Conservation (phyloP, 2,888 invertebrate genomes). For the Diplolepis rosae region DNA sequence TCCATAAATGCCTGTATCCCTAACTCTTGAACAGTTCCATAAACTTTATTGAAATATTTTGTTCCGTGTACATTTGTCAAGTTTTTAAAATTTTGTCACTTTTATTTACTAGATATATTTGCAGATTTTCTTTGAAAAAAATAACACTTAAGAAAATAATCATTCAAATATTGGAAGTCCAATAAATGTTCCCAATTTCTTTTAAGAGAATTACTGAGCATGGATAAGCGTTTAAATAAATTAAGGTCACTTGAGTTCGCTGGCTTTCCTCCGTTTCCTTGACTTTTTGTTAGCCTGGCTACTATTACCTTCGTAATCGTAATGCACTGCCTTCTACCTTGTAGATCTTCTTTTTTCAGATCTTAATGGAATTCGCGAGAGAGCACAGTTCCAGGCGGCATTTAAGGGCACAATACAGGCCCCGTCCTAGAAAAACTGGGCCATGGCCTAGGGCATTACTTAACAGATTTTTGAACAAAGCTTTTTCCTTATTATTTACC, state of each 20-base stretch:
- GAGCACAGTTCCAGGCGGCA: neutral
- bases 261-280: constrained; percentile 22
- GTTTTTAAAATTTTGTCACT: no score
- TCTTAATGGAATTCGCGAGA: constrained; percentile 1
- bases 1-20: no score
- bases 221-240: neutral
- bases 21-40: no score
- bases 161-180: neutral
- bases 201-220: neutral
- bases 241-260: constrained; percentile 16
- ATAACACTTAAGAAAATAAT: neutral
- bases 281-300: constrained; percentile 22
- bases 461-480: neutral
- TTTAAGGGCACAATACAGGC: constrained; percentile 4
- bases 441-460: neutral
- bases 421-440: neutral
- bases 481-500: no score
- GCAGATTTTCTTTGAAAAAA: no score
- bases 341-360: constrained; percentile 4
- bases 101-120: neutral
- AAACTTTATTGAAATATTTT: no score
- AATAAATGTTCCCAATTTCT: neutral
- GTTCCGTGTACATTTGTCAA: no score
- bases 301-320: constrained; percentile 11
- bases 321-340: constrained; percentile 10